Conservation (phyloP, 2,797 vertebrate species). For the Poecilia picta region DNA sequence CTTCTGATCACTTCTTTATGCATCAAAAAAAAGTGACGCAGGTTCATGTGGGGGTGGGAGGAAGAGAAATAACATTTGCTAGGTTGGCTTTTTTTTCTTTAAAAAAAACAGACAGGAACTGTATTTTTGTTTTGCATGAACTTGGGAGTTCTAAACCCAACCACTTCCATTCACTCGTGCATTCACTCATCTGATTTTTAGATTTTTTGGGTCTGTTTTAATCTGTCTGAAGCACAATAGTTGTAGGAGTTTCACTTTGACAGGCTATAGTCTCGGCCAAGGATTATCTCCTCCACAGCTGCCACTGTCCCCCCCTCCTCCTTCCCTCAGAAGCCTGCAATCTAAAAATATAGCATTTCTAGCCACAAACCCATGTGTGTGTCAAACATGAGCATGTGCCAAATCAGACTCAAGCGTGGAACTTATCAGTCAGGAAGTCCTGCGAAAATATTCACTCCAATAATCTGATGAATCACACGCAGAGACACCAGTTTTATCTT, state of each 20-base stretch:
- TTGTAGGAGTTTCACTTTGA: conserved; percentile 66
- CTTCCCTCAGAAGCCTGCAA: conserved; percentile 20
- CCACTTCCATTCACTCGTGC: conserved; percentile 33
- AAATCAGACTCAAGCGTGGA: neutral
- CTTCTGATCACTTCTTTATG: neutral
- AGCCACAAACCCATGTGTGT: conserved; percentile 20
- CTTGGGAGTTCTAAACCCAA: conserved; percentile 13
- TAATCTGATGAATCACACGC: neutral
- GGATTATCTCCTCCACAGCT: conserved; percentile 80
- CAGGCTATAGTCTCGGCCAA: conserved; percentile 51
- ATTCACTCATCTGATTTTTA: conserved; percentile 21
- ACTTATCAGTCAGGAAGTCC: neutral
- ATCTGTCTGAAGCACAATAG: conserved; percentile 75
- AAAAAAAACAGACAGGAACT: conserved; percentile 41
- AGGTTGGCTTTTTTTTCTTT: conserved; percentile 40
- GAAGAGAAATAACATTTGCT: conserved; percentile 65
- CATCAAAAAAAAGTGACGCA: neutral
- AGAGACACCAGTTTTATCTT: neutral
- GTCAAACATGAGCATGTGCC: conserved; percentile 20
- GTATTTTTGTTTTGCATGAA: conserved; percentile 50
- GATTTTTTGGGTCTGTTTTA: conserved; percentile 59
- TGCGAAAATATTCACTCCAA: neutral
- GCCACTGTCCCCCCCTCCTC: conserved; percentile 41
- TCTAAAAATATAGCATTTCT: conserved; percentile 38
- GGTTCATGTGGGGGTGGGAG: no score